phyloP scores from a whole-genome alignment of 2,113 vertebrate species.

The Hemicordylus capensis region DNA sequence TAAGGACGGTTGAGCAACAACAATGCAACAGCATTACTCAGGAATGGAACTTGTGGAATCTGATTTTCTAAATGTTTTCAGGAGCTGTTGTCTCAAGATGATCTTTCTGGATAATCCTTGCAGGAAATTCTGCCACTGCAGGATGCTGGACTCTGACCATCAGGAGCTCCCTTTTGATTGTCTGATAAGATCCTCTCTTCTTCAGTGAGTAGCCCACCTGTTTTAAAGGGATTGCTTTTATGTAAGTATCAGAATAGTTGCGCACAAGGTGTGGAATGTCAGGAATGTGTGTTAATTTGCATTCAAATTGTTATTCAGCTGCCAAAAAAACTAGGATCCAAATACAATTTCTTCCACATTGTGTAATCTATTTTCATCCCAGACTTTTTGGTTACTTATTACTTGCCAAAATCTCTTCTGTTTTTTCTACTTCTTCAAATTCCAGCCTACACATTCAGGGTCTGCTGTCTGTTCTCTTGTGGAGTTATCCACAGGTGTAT shows the following conservation, averaged over 20 bases:
- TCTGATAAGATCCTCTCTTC: not conserved
- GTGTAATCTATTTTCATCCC: not conserved
- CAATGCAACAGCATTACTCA: not conserved
- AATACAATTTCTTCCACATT: conserved; percentile 1
- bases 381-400: not conserved
- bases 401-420: not conserved
- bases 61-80: not conserved
- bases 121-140: not conserved
- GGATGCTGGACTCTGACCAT: not conserved
- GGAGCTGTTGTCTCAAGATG: not conserved
- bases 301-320: conserved; percentile 3
- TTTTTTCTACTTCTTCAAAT: not conserved
- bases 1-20: not conserved
- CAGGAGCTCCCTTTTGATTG: not conserved
- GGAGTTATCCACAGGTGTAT: not conserved
- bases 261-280: not conserved
- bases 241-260: not conserved
- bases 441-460: not conserved
- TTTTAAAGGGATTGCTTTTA: not conserved
- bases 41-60: not conserved
- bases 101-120: not conserved
- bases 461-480: not conserved
- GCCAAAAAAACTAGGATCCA: not conserved
- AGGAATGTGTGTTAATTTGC: conserved; percentile 4
- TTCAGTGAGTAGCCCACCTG: not conserved